Base-by-base conservation (phyloP, 30 jellyfish, hydroid and myxozoan species). In the Rhopilema esculentum region DNA sequence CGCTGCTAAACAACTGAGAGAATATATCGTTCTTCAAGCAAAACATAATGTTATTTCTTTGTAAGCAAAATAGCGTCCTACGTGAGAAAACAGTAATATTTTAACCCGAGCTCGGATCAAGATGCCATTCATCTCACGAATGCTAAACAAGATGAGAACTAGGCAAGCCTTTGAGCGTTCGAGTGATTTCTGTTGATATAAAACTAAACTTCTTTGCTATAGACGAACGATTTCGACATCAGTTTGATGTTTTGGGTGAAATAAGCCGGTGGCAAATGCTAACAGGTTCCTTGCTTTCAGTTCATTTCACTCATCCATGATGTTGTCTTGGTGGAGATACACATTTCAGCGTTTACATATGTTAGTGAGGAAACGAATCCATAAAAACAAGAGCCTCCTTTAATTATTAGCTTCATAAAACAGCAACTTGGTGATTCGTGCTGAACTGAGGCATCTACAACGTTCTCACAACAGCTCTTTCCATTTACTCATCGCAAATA, bases 231-330 rank as follows among this genome's bases (percentile, higher is more conserved):
- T 70, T 27, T 51, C 77, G 24, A 9, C 24, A 62, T 31, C 64
- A n/a, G 88, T 40, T 64, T 19, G 70, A 79, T 79, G 72, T 57
- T 70, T 53, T 70, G 16, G 33, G 28, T 30, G 81, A 40, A 40
- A 40, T 40, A 73, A 67, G 65, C 86, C 73, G 94, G 94, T 72
- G 77, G 86, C 75, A 21, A 85, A 32, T 57, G 69, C 86, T 61
- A 29, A 65, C 94, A 85, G 94, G 94, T 85, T 67, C 83, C 68
- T 85, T 65, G 84, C 9, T 74, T 33, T 49, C 62, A 50, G 78
- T 30, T 15, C 66, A 29, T 72, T 27, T 72, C 78, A 22, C 57
- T 66, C 83, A 31, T 81, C 83, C 71, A 64, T 80, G n/a, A n/a
- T n/a, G 84, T 73, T 73, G 50, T 65, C 25, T 73, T 73, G 25